Conservation (phyloP, 2,113 vertebrate genomes). For the Pseudopipra pipra region DNA sequence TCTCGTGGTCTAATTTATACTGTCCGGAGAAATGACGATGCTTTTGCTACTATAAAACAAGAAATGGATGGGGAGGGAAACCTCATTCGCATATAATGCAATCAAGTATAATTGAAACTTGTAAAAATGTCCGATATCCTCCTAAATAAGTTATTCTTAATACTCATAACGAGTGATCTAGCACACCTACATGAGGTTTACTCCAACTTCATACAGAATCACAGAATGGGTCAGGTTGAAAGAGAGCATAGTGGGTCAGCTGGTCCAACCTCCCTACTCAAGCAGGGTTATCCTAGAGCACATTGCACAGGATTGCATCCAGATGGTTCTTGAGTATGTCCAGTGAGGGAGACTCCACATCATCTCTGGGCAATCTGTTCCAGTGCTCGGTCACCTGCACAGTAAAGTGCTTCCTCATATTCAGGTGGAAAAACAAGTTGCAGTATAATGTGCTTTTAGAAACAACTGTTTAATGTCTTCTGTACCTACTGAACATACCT, state of each 20-base stretch:
- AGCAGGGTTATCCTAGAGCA: not conserved
- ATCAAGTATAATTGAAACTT: not conserved
- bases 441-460: not conserved
- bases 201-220: not conserved
- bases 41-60: rapidly evolving
- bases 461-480: not conserved
- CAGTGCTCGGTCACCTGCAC: not conserved
- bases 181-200: not conserved
- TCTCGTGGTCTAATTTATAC: constrained; percentile 11
- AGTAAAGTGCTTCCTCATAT: not conserved
- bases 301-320: not conserved
- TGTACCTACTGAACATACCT: not conserved
- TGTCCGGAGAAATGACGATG: rapidly evolving
- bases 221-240: not conserved
- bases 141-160: not conserved
- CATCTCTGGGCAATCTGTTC: not conserved
- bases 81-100: rapidly evolving
- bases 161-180: not conserved
- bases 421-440: not conserved
- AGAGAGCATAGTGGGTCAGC: too few species aligned
- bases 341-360: not conserved
- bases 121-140: not conserved
- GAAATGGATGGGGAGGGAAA: not conserved
- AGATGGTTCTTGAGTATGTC: not conserved
- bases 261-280: not conserved